A percentile compares a stretch with the other conserved stretches of the same genome.
These are phyloP conservation scores for Pteronotus mesoamericanus DNA, from an alignment of 2,797 vertebrate genomes.

Conservation along the genomic window DNA sequence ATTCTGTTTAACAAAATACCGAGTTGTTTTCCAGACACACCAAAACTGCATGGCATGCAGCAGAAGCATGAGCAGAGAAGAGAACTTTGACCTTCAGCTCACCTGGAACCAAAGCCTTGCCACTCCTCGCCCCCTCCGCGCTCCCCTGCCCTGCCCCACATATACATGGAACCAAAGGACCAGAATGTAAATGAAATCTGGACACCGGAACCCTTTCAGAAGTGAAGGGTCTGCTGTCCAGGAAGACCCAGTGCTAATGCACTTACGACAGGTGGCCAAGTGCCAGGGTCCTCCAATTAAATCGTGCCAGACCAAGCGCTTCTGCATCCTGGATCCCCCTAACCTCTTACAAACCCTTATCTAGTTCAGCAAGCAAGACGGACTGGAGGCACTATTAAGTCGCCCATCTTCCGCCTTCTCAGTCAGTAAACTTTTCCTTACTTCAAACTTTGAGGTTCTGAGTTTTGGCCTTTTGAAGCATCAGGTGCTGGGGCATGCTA, in stretches of 20 bases:
- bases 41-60: not conserved
- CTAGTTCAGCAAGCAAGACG: not conserved
- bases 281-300: not conserved
- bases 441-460: not conserved
- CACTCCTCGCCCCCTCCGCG: not conserved
- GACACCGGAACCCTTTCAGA: not conserved
- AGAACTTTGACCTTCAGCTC: not conserved
- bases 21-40: not conserved
- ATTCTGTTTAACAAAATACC: not conserved
- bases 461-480: not conserved
- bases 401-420: not conserved
- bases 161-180: not conserved
- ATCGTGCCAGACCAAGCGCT: not conserved
- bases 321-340: not conserved
- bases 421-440: not conserved
- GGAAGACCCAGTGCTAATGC: not conserved
- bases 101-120: not conserved
- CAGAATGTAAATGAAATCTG: not conserved
- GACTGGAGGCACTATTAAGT: not conserved
- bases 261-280: not conserved
- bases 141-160: fast-evolving
- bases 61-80: not conserved
- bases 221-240: not conserved
- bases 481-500: not conserved
- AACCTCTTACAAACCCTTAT: not conserved